Conservation (phyloP, 2,888 invertebrate species). For the Sthenelais limicola region DNA sequence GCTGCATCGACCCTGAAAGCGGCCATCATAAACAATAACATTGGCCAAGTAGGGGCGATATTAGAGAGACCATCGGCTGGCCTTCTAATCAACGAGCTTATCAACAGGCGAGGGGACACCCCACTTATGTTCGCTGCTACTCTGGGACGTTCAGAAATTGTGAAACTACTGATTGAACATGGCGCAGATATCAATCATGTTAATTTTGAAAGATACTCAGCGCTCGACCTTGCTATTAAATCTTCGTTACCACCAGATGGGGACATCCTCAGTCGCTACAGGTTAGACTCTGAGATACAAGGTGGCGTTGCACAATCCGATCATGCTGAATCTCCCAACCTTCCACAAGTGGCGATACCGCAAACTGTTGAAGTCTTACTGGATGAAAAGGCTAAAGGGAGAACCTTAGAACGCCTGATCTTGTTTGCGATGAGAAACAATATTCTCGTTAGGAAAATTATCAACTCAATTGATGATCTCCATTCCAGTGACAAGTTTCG, state of each 20-base stretch:
- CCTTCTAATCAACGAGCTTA: not conserved
- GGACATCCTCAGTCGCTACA: slow-evolving; percentile 44
- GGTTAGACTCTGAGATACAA: not conserved
- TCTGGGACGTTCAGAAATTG: slow-evolving; percentile 21
- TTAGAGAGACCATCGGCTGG: not conserved
- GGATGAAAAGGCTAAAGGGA: slow-evolving; percentile 38
- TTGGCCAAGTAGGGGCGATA: not conserved
- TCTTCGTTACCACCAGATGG: slow-evolving; percentile 43
- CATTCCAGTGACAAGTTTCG: slow-evolving; percentile 27
- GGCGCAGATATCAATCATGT: slow-evolving; percentile 39
- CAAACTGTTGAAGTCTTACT: slow-evolving; percentile 34
- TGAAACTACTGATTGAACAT: slow-evolving; percentile 30
- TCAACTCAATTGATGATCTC: slow-evolving; percentile 38
- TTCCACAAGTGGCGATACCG: slow-evolving; percentile 33
- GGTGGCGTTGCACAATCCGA: slow-evolving; percentile 36
- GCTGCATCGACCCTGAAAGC: slow-evolving; percentile 7
- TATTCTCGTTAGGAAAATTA: slow-evolving; percentile 34
- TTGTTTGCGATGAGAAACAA: slow-evolving; percentile 41
- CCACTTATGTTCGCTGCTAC: slow-evolving; percentile 41
- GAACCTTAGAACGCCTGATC: slow-evolving; percentile 41
- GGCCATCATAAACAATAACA: slow-evolving; percentile 25
- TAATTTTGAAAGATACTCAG: slow-evolving; percentile 42
- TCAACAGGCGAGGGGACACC: slow-evolving; percentile 43
- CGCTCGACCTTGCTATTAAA: slow-evolving; percentile 40
- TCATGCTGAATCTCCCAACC: not conserved